A percentile compares a stretch with the other conserved stretches of the same genome.
phyloP scores from a whole-genome alignment of 1,140 invertebrate species.

The Delia radicum region DNA sequence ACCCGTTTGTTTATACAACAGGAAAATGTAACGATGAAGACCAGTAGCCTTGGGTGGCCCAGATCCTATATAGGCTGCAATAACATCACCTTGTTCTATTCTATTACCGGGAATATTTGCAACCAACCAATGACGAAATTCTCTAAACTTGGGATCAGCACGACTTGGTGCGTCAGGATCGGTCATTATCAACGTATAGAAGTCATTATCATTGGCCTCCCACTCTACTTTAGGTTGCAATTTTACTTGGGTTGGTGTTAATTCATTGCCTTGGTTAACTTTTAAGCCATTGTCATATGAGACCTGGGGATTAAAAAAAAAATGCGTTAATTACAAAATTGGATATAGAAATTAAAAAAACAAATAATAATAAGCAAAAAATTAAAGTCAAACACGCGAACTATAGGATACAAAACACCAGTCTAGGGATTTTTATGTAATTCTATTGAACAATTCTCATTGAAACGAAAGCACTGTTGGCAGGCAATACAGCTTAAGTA shows the following conservation, averaged over 20 bases:
- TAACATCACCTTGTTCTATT: constrained; percentile 69
- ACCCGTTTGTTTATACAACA: constrained; percentile 77
- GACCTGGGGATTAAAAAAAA: constrained; percentile 32
- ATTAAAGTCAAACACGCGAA: no score
- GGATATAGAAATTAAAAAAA: no score
- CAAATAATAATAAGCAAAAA: no score
- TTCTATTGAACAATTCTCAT: no score
- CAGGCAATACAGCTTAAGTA: no score
- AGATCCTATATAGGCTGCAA: constrained; percentile 83
- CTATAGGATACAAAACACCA: no score
- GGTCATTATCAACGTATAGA: constrained; percentile 76
- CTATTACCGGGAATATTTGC: constrained; percentile 84
- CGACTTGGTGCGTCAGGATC: constrained; percentile 67
- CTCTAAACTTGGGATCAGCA: constrained; percentile 72
- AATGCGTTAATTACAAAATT: no score
- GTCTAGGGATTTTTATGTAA: no score
- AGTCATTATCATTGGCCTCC: constrained; percentile 61
- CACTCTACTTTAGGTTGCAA: constrained; percentile 67
- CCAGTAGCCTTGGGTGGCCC: constrained; percentile 82
- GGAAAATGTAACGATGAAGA: constrained; percentile 87
- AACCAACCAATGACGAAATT: constrained; percentile 92
- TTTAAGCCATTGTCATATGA: constrained; percentile 61
- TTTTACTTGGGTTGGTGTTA: constrained; percentile 71
- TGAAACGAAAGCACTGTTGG: no score
- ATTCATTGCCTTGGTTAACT: constrained; percentile 67